Evolutionary conservation across 2,888 invertebrate genomes (phyloP).

Genomic region (Morinoia aosen): DNA sequence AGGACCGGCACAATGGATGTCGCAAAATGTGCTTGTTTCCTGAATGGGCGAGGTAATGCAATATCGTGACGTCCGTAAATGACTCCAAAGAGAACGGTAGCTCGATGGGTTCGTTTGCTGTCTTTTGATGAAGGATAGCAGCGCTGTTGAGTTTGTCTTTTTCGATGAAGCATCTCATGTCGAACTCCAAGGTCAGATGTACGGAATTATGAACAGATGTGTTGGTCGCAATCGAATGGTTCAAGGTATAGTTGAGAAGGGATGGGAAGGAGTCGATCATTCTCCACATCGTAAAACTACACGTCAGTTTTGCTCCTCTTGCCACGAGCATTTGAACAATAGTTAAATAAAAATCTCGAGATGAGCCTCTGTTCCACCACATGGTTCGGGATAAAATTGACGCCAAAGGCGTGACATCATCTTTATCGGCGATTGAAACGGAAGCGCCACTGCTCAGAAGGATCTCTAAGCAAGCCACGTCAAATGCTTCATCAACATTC

Average conservation of each 20-base stretch:
- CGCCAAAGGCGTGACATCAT: constrained; percentile 60
- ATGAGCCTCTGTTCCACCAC: constrained; percentile 62
- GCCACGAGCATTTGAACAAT: constrained; percentile 63
- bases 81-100: constrained; percentile 53
- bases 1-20: constrained; percentile 88
- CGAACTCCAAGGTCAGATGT: constrained; percentile 61
- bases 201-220: constrained; percentile 64
- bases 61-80: constrained; percentile 61
- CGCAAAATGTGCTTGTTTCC: constrained; percentile 84
- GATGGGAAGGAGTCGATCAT: constrained; percentile 66
- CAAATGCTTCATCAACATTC: constrained; percentile 63
- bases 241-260: constrained; percentile 61
- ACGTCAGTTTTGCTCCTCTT: constrained; percentile 61
- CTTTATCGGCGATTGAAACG: constrained; percentile 57
- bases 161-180: constrained; percentile 55
- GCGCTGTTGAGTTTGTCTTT: not conserved
- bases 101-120: constrained; percentile 56
- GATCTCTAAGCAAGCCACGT: constrained; percentile 61
- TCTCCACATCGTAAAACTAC: constrained; percentile 66
- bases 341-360: constrained; percentile 61
- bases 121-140: constrained; percentile 49
- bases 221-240: constrained; percentile 60
- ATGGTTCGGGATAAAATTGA: constrained; percentile 61
- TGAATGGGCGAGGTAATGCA: constrained; percentile 70
- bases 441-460: constrained; percentile 60